These are phyloP conservation scores for Diachrysia chrysitis DNA, from an alignment of 2,888 invertebrate species.

Conservation along the genomic window DNA sequence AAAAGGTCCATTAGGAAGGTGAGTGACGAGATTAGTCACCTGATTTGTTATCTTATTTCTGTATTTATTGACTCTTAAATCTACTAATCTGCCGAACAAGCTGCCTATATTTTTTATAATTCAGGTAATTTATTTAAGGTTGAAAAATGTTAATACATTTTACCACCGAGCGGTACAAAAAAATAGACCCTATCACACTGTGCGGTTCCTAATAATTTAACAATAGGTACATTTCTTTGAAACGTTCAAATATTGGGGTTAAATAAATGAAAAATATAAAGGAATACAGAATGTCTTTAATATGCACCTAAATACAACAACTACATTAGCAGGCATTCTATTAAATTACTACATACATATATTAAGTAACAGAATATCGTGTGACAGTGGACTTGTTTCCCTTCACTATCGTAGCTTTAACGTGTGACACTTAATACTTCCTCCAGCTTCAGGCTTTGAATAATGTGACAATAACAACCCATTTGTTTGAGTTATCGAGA, in stretches of 20 bases:
- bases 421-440: constrained; percentile 86
- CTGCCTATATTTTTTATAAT: background rate
- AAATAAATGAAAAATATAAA: no score
- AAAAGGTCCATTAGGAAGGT: background rate
- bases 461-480: constrained; percentile 74
- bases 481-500: constrained; percentile 76
- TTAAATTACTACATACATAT: background rate
- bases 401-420: constrained; percentile 76
- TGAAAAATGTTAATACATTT: no score
- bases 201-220: no score
- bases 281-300: no score
- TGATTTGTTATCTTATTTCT: background rate
- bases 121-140: background rate
- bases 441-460: constrained; percentile 71
- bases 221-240: no score
- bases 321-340: no score
- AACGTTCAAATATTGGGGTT: no score
- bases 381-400: constrained; percentile 61
- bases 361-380: constrained; percentile 25
- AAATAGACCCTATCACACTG: no score
- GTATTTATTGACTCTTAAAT: background rate
- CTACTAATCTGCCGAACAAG: background rate
- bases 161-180: no score
- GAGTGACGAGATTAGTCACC: constrained; percentile 8
- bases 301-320: no score